phyloP scores from a whole-genome alignment of 2,113 vertebrate species.

The Stigmatopora nigra region DNA sequence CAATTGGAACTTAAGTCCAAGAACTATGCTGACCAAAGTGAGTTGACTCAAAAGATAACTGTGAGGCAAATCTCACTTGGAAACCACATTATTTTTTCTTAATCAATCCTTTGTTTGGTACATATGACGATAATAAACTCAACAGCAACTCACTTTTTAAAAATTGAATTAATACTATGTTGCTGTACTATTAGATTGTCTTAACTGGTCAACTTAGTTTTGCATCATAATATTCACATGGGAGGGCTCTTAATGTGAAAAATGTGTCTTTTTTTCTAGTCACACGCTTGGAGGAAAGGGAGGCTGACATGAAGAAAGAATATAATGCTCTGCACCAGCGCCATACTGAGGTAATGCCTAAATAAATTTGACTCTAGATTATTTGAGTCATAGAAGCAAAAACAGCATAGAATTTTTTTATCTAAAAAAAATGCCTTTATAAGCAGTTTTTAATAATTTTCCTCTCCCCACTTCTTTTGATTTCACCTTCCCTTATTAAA shows the following conservation, averaged over 20 bases:
- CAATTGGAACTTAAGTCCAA: conserved; percentile 92
- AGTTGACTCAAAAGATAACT: conserved; percentile 25
- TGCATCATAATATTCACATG: not conserved
- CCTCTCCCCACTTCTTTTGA: not conserved
- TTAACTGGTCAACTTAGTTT: too few species aligned
- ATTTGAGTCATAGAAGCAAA: not conserved
- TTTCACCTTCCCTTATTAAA: conserved; percentile 37
- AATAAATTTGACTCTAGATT: not conserved
- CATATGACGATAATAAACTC: too few species aligned
- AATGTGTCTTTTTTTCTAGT: conserved; percentile 63
- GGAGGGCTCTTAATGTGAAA: not conserved
- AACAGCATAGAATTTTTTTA: too few species aligned
- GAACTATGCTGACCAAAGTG: conserved; percentile 89
- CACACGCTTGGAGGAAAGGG: conserved; percentile 88
- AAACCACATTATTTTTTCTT: not conserved
- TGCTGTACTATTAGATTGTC: too few species aligned
- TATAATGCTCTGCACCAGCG: conserved; percentile 94
- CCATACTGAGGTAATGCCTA: conserved; percentile 83
- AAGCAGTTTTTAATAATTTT: too few species aligned
- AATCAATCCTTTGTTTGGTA: too few species aligned
- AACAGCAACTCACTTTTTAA: too few species aligned
- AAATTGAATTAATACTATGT: too few species aligned
- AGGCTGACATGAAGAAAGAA: conserved; percentile 97
- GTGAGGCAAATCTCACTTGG: not conserved
- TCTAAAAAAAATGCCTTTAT: too few species aligned